Evolutionary conservation across 2,113 vertebrate species (phyloP), one percentile per base, ranked within the genome.

Genomic region (Aviceda subcristata): DNA sequence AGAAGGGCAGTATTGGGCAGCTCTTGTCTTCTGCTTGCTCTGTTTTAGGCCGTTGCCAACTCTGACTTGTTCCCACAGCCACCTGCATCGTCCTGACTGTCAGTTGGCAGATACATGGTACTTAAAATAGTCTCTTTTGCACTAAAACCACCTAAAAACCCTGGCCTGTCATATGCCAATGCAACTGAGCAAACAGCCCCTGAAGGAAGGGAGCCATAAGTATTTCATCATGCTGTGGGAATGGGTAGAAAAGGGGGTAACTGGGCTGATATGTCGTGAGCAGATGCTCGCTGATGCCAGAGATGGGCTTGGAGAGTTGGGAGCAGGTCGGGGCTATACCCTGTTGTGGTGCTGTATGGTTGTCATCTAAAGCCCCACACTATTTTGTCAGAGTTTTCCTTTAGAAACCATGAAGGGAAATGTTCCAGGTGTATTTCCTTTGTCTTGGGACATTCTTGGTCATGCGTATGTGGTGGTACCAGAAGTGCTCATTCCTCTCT

Each of bases 231-330:
- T 16, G 17, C 39, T 67, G n/a, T 81, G 38, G 53, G 53, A 27
- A 36, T 2, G 27, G 51, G 3, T 10, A 11, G 71, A 18, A 63
- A 59, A 53, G 36, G 56, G 36, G 34, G 27, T 46, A 38, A 21
- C 2, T 14, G 27, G 27, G 21, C 41, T 75, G 32, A 38, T 3
- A 1, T 0, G 2, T 38, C 5, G 0, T 12, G 48, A 64, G 66
- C 50, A 67, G 64, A 6, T 60, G 60, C 26, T 39, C 1, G 7
- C 36, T 7, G 66, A 11, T 64, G 43, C 43, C 73, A 87, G 53
- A 36, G 48, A 6, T 68, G 68, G 15, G 4, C 36, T 71, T 39
- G 39, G 26, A 24, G 66, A 30, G 3, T 1, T 72, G 34, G 72
- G 62, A 82, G 38, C 0, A 0, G 24, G 24, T 63, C 56, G 41